phyloP scores from a whole-genome alignment of 2,797 vertebrate genomes.

The Gouania willdenowi region DNA sequence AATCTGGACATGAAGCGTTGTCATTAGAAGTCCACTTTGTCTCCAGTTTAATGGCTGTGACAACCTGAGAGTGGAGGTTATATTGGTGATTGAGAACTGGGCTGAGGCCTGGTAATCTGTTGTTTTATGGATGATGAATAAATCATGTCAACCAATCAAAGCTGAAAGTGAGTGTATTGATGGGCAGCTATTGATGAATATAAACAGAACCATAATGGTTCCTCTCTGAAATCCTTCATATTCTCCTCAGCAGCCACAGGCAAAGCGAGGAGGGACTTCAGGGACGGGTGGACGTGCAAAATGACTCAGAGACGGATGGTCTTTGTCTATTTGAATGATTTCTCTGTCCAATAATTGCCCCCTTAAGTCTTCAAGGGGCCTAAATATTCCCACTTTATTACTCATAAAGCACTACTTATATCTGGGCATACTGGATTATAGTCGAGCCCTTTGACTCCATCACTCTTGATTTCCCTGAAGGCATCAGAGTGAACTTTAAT shows the following conservation, averaged over 20 bases:
- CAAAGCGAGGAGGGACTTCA: neutral
- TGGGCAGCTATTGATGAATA: neutral
- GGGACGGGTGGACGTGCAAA: constrained; percentile 6
- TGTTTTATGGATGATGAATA: too few relatives aligned
- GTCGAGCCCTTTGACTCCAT: constrained; percentile 57
- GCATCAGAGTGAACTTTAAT: constrained; percentile 67
- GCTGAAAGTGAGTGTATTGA: neutral
- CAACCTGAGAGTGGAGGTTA: constrained; percentile 32
- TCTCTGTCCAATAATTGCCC: constrained; percentile 29
- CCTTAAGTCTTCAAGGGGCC: constrained; percentile 49
- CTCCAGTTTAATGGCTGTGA: constrained; percentile 24
- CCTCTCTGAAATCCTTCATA: neutral
- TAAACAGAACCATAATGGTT: neutral
- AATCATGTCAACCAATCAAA: too few relatives aligned
- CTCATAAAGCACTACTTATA: constrained; percentile 68
- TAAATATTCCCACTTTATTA: constrained; percentile 70
- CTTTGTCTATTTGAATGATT: constrained; percentile 58
- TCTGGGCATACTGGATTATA: constrained; percentile 57
- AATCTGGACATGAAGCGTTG: constrained; percentile 43
- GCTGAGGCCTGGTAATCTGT: neutral
- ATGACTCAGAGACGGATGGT: constrained; percentile 22
- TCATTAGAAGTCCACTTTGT: constrained; percentile 28
- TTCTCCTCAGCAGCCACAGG: constrained; percentile 5
- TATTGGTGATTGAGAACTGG: constrained; percentile 19
- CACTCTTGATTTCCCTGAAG: constrained; percentile 72